These are phyloP conservation scores for Eupithecia centaureata DNA, from an alignment of 2,888 invertebrate genomes.

Conservation along the genomic window DNA sequence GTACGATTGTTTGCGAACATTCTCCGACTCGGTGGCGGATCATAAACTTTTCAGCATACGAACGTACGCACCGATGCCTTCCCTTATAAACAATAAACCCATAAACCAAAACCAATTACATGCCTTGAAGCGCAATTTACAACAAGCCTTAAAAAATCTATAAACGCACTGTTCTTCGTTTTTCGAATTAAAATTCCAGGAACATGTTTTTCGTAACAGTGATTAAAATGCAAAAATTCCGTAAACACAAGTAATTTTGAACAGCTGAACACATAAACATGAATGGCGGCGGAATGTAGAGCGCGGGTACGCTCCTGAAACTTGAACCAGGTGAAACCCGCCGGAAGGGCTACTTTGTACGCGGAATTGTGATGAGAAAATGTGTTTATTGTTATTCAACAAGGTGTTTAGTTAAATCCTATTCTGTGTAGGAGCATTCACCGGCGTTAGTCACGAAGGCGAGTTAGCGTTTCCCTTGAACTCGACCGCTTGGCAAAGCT, in stretches of 20 bases:
- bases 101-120: constrained; percentile 77
- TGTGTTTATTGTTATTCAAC: constrained; percentile 40
- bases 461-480: constrained; percentile 54
- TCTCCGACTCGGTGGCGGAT: constrained; percentile 54
- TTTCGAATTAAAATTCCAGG: constrained; percentile 41
- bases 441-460: constrained; percentile 37
- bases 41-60: constrained; percentile 54
- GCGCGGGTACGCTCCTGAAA: constrained; percentile 45
- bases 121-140: constrained; percentile 62
- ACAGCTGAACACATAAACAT: constrained; percentile 42
- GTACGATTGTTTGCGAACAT: constrained; percentile 51
- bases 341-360: constrained; percentile 47
- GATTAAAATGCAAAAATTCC: constrained; percentile 45
- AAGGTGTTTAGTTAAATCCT: constrained; percentile 36
- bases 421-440: constrained; percentile 25
- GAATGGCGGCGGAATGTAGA: constrained; percentile 42
- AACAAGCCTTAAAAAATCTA: constrained; percentile 48
- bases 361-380: constrained; percentile 37
- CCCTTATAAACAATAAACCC: constrained; percentile 68
- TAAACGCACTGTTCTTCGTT: constrained; percentile 35
- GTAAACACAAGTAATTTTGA: constrained; percentile 36
- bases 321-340: constrained; percentile 45
- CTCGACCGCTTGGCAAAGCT: constrained; percentile 51
- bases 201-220: constrained; percentile 34
- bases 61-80: constrained; percentile 57